Percentiles rank a stretch among this genome's conserved stretches.
Evolutionary conservation across 1,140 invertebrate genomes (phyloP).

Genomic region (Polypedilum vanderplanki): DNA sequence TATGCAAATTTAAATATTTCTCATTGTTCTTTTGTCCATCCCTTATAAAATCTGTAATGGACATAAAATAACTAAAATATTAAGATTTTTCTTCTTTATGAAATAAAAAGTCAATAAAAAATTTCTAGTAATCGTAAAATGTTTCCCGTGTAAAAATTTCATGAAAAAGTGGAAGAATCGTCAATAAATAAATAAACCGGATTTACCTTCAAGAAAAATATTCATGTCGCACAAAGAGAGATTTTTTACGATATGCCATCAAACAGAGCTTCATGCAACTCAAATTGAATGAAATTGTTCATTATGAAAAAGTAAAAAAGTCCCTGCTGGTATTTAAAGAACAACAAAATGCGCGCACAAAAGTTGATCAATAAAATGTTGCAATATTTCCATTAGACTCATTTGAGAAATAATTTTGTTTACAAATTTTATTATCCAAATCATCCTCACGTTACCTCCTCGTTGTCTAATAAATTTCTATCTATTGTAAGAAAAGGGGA

Average conservation of each 20-base stretch:
- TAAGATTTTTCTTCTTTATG: too few species aligned
- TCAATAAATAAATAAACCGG: conserved; percentile 25
- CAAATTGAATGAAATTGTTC: background rate
- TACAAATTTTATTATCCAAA: conserved; percentile 25
- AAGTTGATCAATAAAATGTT: conserved; percentile 26
- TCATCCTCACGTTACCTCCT: background rate
- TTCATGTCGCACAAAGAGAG: background rate
- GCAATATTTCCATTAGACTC: conserved; percentile 22
- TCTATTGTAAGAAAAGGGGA: background rate
- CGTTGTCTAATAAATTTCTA: background rate
- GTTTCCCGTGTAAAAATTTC: conserved; percentile 16
- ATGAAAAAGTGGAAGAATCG: background rate
- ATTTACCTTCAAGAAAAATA: conserved; percentile 16
- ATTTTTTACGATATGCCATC: conserved; percentile 7
- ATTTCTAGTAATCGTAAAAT: background rate
- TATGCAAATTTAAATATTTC: too few species aligned
- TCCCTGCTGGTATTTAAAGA: background rate
- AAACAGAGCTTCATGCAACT: background rate
- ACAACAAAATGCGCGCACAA: background rate
- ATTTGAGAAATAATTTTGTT: conserved; percentile 23
- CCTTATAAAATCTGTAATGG: too few species aligned
- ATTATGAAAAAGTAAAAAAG: background rate
- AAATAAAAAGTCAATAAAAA: background rate
- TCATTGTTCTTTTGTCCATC: too few species aligned
- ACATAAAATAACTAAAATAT: too few species aligned